These are phyloP conservation scores for Canis aureus DNA, from an alignment of 2,113 vertebrate genomes.

Conservation along the genomic window DNA sequence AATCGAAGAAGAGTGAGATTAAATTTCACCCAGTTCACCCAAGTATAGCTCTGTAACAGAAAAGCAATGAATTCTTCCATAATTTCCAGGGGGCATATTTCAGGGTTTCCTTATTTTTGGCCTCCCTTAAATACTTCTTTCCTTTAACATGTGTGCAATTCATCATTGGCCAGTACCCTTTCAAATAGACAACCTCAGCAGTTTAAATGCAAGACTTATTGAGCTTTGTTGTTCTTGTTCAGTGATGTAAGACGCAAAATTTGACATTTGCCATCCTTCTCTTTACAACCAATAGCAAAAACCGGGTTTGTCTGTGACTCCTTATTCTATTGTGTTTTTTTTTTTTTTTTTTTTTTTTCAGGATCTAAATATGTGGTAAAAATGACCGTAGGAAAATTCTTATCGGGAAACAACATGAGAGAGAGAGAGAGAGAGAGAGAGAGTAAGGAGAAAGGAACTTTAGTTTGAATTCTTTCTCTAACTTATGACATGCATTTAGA, in stretches of 20 bases:
- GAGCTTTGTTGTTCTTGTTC: constrained; percentile 43
- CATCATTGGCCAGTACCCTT: constrained; percentile 15
- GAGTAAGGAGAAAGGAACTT: not conserved
- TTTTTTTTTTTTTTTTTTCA: too few species aligned
- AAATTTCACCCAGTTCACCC: constrained; percentile 37
- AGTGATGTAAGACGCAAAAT: constrained; percentile 35
- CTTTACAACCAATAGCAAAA: not conserved
- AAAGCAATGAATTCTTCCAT: constrained; percentile 56
- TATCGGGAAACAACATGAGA: not conserved
- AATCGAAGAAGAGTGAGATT: constrained; percentile 54
- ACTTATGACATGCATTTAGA: not conserved
- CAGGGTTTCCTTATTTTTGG: constrained; percentile 27
- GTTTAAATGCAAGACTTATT: constrained; percentile 34
- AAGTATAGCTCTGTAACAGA: not conserved
- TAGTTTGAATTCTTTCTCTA: not conserved
- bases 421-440: not conserved
- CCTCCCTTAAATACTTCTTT: constrained; percentile 32
- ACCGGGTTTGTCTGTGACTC: not conserved
- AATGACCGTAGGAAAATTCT: not conserved
- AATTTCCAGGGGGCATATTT: constrained; percentile 20
- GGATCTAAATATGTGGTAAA: not conserved
- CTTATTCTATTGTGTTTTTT: not conserved
- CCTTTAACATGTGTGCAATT: constrained; percentile 33
- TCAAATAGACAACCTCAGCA: constrained; percentile 40
- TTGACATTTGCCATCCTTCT: constrained; percentile 38